A percentile compares a stretch with the other conserved stretches of the same genome.
Conservation (phyloP, 1,140 invertebrate genomes). For the Aricia agestis region DNA sequence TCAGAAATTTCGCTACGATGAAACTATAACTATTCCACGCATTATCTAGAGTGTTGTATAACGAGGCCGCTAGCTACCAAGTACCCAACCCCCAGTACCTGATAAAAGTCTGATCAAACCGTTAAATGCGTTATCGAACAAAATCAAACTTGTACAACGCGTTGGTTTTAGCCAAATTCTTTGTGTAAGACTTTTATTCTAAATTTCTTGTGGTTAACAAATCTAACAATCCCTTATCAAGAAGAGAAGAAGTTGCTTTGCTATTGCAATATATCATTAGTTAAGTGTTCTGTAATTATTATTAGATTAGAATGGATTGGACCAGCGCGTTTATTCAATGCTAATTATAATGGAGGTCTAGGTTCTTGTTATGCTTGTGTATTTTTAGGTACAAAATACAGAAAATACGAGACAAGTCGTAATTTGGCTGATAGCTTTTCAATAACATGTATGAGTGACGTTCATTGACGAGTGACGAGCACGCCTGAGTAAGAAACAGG, state of each 20-base stretch:
- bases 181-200: too few relatives aligned
- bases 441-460: conserved; percentile 12
- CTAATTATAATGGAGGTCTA: too few relatives aligned
- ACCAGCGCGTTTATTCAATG: too few relatives aligned
- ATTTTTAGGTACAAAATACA: neutral
- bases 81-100: neutral
- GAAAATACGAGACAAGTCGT: neutral
- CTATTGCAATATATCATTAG: too few relatives aligned
- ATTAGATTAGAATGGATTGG: too few relatives aligned
- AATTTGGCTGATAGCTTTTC: neutral
- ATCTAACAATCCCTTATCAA: too few relatives aligned
- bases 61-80: neutral
- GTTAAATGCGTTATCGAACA: too few relatives aligned
- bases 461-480: neutral
- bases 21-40: neutral
- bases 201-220: too few relatives aligned
- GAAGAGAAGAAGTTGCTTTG: too few relatives aligned
- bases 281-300: too few relatives aligned
- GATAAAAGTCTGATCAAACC: too few relatives aligned
- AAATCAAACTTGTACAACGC: neutral
- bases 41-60: neutral
- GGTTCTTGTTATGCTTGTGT: too few relatives aligned
- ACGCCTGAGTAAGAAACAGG: conserved; percentile 7
- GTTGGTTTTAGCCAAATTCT: neutral
- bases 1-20: conserved; percentile 19